Conservation (phyloP, 1,140 invertebrate species). For the Bradynema listronoti region DNA sequence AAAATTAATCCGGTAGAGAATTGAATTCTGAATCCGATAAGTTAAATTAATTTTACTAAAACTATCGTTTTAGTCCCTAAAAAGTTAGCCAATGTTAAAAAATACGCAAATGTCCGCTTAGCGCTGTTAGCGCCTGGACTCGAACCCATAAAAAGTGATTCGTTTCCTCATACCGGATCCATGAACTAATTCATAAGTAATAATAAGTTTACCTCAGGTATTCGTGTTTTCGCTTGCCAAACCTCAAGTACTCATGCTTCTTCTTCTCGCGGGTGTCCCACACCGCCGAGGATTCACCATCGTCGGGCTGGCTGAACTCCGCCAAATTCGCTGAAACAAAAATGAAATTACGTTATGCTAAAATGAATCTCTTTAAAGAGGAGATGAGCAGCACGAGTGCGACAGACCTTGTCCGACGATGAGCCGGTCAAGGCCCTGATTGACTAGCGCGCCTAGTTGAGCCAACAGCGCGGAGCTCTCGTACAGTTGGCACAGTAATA, state of each 20-base stretch:
- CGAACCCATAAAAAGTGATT: no score
- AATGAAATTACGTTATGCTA: background rate
- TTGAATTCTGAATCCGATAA: no score
- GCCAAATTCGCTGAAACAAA: background rate
- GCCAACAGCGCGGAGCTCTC: constrained; percentile 45
- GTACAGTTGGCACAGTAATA: constrained; percentile 50
- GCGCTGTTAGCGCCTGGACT: no score
- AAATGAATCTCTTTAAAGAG: no score
- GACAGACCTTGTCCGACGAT: constrained; percentile 46
- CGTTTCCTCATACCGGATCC: no score
- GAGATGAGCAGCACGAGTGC: no score
- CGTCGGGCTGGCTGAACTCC: background rate
- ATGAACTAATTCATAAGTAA: no score
- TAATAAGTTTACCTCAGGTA: constrained; percentile 44
- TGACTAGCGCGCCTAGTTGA: constrained; percentile 51
- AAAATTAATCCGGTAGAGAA: no score
- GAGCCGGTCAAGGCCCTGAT: constrained; percentile 48
- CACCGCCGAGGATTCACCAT: background rate
- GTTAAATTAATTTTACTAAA: no score
- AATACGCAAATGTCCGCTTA: no score
- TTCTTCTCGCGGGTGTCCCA: constrained; percentile 37
- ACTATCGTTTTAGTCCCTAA: no score
- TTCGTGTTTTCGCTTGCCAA: constrained; percentile 54
- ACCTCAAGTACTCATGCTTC: constrained; percentile 54
- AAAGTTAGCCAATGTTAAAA: no score